Conservation (phyloP, 2,113 vertebrate species). For the Pandion haliaetus region DNA sequence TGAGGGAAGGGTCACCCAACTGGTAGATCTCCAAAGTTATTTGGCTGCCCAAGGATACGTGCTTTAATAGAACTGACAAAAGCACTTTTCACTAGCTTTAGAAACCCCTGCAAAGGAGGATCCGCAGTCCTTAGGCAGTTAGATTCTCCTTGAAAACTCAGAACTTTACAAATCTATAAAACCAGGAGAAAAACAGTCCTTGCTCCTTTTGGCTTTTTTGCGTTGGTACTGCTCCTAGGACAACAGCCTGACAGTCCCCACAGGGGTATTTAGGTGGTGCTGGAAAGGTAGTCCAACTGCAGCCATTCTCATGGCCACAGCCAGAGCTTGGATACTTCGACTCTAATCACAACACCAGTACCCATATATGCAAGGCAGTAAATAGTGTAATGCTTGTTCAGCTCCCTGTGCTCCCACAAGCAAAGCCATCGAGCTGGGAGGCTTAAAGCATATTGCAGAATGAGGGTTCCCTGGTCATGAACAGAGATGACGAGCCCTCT, state of each 20-base stretch:
- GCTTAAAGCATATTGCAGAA: neutral
- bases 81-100: neutral
- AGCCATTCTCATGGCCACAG: neutral
- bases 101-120: neutral
- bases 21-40: neutral
- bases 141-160: neutral
- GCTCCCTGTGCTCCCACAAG: neutral
- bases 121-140: neutral
- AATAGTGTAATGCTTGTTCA: neutral
- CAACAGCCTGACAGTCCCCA: neutral
- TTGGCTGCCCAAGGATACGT: neutral
- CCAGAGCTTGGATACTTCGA: neutral
- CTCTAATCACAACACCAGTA: neutral
- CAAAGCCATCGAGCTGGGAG: neutral
- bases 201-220: neutral
- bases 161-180: neutral
- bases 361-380: neutral
- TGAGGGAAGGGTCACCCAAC: neutral
- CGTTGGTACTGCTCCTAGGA: accelerated
- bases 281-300: neutral
- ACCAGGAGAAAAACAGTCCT: neutral
- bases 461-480: neutral
- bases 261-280: neutral
- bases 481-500: neutral
- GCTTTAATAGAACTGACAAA: neutral